Conservation (phyloP, 2,113 vertebrate genomes). For the Cavia porcellus region DNA sequence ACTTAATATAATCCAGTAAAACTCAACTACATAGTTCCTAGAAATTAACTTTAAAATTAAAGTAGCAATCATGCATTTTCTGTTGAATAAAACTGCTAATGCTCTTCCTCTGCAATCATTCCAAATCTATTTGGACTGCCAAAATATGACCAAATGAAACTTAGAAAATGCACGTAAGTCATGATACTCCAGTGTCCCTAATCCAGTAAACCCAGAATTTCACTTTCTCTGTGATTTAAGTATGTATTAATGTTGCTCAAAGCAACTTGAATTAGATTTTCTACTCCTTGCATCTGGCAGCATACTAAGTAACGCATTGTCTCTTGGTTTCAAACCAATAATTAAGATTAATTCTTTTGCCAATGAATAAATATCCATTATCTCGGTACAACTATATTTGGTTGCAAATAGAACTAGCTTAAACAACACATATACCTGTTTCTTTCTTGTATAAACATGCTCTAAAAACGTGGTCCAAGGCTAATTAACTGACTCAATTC, state of each 20-base stretch:
- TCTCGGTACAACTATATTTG: background rate
- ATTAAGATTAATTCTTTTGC: background rate
- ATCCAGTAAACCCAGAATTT: background rate
- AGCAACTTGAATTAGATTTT: background rate
- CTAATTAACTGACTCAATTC: background rate
- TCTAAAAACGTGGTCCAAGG: background rate
- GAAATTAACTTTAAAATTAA: constrained; percentile 22
- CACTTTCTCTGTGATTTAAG: background rate
- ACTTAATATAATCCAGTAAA: background rate
- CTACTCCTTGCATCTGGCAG: background rate
- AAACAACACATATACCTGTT: background rate
- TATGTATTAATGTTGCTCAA: constrained; percentile 16
- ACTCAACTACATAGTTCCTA: background rate
- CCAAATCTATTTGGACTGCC: background rate
- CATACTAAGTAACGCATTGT: constrained; percentile 5
- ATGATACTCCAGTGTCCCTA: background rate
- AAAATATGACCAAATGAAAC: background rate
- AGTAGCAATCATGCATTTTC: background rate
- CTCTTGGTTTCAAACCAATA: constrained; percentile 28
- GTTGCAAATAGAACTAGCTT: background rate
- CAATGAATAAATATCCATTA: background rate
- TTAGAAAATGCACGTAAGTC: background rate
- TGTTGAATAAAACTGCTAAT: background rate
- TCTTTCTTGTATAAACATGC: background rate
- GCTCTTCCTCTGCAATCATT: background rate